A percentile compares a stretch with the other conserved stretches of the same genome.
Conservation (phyloP, 2,888 invertebrate species). For the Syrphus vitripennis region DNA sequence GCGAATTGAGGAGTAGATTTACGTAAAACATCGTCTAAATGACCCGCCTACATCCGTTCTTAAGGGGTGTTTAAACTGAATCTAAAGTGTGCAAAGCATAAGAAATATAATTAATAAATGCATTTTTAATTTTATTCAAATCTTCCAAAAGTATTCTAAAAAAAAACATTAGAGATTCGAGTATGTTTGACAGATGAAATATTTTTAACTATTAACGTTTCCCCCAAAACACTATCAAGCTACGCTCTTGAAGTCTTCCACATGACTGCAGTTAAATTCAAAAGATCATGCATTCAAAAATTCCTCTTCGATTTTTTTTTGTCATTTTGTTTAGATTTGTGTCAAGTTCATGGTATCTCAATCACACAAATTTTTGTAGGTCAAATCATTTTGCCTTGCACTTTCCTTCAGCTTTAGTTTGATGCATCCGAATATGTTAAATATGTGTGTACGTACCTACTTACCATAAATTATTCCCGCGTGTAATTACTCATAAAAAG, state of each 20-base stretch:
- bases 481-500: slow-evolving; percentile 67
- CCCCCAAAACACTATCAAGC: background rate
- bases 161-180: no score
- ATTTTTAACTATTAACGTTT: no score
- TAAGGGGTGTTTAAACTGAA: no score
- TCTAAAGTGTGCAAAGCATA: no score
- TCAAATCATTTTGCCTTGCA: slow-evolving; percentile 36
- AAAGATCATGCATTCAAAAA: background rate
- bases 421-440: background rate
- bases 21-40: no score
- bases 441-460: background rate
- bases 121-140: no score
- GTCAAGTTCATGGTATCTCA: slow-evolving; percentile 59
- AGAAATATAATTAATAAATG: no score
- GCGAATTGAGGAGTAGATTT: no score
- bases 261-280: background rate
- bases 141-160: no score
- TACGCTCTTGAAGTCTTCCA: background rate
- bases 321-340: slow-evolving; percentile 24
- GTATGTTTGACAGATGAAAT: no score
- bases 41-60: no score
- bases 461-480: slow-evolving; percentile 59
- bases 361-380: slow-evolving; percentile 25
- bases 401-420: slow-evolving; percentile 25
- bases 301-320: background rate